Evolutionary conservation across 2,113 vertebrate genomes (phyloP).

Genomic region (Anser brachyrhynchus): DNA sequence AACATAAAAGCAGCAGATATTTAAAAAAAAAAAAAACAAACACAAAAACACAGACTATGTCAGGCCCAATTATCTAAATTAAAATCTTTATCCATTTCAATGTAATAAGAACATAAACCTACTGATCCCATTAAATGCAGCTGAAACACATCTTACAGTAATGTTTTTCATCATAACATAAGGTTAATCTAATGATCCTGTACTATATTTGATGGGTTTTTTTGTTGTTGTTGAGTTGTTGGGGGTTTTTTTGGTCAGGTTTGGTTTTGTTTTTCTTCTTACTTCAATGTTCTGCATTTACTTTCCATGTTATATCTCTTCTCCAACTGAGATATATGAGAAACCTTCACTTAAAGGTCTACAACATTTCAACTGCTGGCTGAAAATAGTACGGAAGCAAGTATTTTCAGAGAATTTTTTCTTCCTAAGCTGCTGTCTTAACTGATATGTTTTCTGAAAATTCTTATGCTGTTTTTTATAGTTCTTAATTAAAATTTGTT

Average conservation of each 20-base stretch:
- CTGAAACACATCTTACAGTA: slow-evolving; percentile 32
- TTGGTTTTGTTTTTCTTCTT: not conserved
- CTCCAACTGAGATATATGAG: not conserved
- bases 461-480: not conserved
- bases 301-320: not conserved
- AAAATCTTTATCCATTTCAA: slow-evolving; percentile 33
- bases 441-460: not conserved
- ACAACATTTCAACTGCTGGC: not conserved
- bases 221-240: too few relatives aligned
- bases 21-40: not conserved
- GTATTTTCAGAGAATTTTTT: not conserved
- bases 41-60: not conserved
- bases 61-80: slow-evolving; percentile 53
- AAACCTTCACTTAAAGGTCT: not conserved
- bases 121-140: slow-evolving; percentile 39
- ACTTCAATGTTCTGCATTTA: not conserved
- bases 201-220: not conserved
- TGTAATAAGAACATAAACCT: not conserved
- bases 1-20: slow-evolving; percentile 26
- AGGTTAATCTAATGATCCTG: slow-evolving; percentile 53
- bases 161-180: slow-evolving; percentile 6
- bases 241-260: not conserved
- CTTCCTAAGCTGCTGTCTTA: not conserved
- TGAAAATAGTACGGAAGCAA: not conserved
- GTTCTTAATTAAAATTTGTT: not conserved